Percentiles rank a stretch among this genome's conserved stretches.
phyloP scores from a whole-genome alignment of 2,113 vertebrate species.

The Felis catus region DNA sequence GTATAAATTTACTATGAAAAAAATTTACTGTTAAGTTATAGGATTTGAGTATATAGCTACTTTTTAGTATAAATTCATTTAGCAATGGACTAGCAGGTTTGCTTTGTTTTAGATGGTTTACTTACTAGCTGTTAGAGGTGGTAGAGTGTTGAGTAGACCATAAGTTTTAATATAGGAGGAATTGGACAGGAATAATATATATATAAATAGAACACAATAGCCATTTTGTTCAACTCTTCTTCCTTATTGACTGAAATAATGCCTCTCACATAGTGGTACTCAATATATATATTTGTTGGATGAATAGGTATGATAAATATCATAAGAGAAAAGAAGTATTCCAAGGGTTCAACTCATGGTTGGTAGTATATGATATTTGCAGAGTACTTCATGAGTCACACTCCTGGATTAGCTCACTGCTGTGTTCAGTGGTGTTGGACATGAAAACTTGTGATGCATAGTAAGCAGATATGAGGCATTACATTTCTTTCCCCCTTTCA shows the following conservation, averaged over 20 bases:
- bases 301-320: background rate
- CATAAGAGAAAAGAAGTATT: background rate
- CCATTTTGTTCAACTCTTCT: background rate
- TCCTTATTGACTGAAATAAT: background rate
- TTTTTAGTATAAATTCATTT: background rate
- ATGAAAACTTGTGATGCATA: background rate
- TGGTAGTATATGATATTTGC: background rate
- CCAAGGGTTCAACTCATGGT: background rate
- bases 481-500: background rate
- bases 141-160: background rate
- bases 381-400: background rate
- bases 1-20: too few species aligned
- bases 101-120: background rate
- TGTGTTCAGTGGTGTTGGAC: background rate
- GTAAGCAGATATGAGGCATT: background rate
- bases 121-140: background rate
- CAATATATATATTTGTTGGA: background rate
- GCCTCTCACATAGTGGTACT: background rate
- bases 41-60: background rate
- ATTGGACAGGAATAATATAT: background rate
- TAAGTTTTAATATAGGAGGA: background rate
- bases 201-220: background rate
- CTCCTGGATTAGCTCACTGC: background rate
- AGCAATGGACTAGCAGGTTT: background rate
- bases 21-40: background rate